Conservation (phyloP, 2,888 invertebrate species). For the Biston betularia region DNA sequence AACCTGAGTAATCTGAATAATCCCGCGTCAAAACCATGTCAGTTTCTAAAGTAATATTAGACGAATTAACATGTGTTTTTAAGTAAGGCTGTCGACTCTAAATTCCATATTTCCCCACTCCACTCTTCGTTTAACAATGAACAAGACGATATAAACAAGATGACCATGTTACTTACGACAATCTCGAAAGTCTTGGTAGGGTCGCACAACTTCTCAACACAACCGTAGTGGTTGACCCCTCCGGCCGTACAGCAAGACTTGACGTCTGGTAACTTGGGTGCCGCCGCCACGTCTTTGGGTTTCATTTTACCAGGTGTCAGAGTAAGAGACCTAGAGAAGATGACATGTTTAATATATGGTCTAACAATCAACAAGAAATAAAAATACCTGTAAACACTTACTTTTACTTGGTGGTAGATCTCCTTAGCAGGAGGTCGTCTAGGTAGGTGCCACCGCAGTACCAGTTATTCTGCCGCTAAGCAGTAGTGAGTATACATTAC, state of each 20-base stretch:
- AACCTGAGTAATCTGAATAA: no score
- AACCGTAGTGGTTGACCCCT: constrained; percentile 91
- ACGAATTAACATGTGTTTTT: no score
- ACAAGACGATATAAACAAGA: constrained; percentile 16
- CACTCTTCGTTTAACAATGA: neutral
- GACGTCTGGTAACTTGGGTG: constrained; percentile 91
- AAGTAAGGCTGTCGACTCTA: no score
- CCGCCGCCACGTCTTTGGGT: constrained; percentile 83
- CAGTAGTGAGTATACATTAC: no score
- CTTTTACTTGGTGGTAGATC: no score
- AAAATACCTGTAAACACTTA: no score
- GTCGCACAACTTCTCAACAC: constrained; percentile 93
- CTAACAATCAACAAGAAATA: constrained; percentile 10
- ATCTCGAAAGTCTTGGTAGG: constrained; percentile 87
- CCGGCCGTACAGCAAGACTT: constrained; percentile 89
- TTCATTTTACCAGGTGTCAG: constrained; percentile 88
- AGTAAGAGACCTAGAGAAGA: constrained; percentile 85
- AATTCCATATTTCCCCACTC: neutral
- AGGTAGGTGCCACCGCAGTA: no score
- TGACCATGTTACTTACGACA: constrained; percentile 65
- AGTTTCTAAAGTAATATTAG: no score
- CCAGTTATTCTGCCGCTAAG: no score
- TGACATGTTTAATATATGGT: constrained; percentile 18
- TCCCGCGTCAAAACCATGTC: no score
- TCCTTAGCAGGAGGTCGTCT: no score